Evolutionary conservation across 1,140 invertebrate species (phyloP).

Genomic region (Aphelenchoides avenae): DNA sequence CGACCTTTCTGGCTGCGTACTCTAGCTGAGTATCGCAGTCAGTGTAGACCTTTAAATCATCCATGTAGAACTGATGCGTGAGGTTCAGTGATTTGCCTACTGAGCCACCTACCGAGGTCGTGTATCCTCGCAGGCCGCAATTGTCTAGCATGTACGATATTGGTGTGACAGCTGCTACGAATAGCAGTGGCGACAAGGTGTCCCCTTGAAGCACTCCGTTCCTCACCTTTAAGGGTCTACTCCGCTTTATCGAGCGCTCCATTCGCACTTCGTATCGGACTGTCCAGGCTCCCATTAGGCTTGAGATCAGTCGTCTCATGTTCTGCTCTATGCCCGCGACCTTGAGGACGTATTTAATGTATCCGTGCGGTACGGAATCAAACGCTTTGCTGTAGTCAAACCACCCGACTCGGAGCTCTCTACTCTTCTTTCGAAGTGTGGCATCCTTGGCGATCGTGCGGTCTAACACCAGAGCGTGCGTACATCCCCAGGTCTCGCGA

Average conservation of each 20-base stretch:
- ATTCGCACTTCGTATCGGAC: conserved; percentile 17
- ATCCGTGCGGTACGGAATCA: conserved; percentile 32
- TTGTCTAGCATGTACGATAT: conserved; percentile 10
- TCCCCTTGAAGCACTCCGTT: conserved; percentile 41
- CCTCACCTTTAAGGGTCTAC: conserved; percentile 9
- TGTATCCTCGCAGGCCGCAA: conserved; percentile 6
- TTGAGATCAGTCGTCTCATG: not conserved
- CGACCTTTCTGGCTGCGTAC: not conserved
- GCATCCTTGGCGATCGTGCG: conserved; percentile 28
- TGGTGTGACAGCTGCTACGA: conserved; percentile 24
- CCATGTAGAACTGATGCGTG: conserved; percentile 41
- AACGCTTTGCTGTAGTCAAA: conserved; percentile 31
- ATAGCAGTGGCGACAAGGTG: conserved; percentile 30
- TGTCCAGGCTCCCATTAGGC: conserved; percentile 28
- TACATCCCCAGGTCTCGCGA: conserved; percentile 30
- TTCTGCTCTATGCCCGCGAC: not conserved
- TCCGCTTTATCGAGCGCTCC: conserved; percentile 4
- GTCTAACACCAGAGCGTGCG: conserved; percentile 32
- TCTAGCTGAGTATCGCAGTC: not conserved
- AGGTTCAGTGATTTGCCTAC: not conserved
- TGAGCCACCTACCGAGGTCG: not conserved
- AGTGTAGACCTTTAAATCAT: conserved; percentile 31
- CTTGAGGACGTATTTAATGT: conserved; percentile 20
- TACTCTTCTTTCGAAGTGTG: not conserved
- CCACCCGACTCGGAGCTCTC: conserved; percentile 31